These are phyloP conservation scores for Priocnemis perturbator DNA, from an alignment of 2,888 invertebrate genomes.

Conservation along the genomic window DNA sequence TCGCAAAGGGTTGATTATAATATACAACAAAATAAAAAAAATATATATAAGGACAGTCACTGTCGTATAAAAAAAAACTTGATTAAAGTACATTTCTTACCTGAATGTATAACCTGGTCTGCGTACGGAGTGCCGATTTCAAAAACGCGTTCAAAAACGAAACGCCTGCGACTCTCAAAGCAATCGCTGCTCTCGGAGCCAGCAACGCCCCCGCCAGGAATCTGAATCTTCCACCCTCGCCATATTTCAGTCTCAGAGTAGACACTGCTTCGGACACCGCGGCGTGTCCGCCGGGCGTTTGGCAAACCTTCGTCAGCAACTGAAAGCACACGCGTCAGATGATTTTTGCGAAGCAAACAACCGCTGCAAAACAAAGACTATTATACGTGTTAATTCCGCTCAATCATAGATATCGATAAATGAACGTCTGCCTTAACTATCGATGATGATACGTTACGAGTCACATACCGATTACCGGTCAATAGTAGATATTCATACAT, in stretches of 20 bases:
- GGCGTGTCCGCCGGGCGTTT: constrained; percentile 86
- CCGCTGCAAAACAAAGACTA: too few relatives aligned
- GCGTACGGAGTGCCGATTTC: constrained; percentile 84
- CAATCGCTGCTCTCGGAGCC: constrained; percentile 82
- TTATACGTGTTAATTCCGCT: too few relatives aligned
- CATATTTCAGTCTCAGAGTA: constrained; percentile 89
- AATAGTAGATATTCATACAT: too few relatives aligned
- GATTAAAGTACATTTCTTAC: constrained; percentile 68
- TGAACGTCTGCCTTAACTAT: neutral
- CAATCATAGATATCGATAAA: neutral
- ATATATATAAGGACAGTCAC: too few relatives aligned
- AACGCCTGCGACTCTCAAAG: constrained; percentile 86
- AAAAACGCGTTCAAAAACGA: constrained; percentile 90
- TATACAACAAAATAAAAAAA: too few relatives aligned
- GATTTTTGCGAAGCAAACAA: neutral
- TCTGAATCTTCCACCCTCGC: constrained; percentile 94
- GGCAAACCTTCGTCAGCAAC: constrained; percentile 90
- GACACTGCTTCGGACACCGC: constrained; percentile 94
- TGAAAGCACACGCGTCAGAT: constrained; percentile 71
- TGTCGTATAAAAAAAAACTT: too few relatives aligned
- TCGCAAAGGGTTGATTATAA: too few relatives aligned
- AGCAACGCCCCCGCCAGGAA: constrained; percentile 92
- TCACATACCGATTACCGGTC: too few relatives aligned
- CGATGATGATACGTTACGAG: too few relatives aligned
- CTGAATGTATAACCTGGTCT: constrained; percentile 89